Evolutionary conservation across 2,113 vertebrate genomes (phyloP).

Genomic region (Cercocebus atys): DNA sequence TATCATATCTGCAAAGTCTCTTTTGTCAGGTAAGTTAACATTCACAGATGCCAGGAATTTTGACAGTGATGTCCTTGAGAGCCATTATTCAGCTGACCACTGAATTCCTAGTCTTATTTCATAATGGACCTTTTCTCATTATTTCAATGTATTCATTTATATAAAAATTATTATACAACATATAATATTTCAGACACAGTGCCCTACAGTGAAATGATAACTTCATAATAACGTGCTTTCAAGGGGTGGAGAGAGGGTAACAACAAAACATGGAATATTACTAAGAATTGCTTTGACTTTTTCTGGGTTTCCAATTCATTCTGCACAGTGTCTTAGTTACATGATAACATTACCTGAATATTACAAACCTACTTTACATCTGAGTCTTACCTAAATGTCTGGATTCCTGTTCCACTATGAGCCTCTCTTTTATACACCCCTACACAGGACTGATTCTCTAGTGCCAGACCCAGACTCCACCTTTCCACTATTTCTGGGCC

Average conservation of each 20-base stretch:
- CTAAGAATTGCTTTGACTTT: not conserved
- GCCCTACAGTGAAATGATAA: not conserved
- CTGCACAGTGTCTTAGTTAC: not conserved
- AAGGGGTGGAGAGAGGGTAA: rapidly evolving
- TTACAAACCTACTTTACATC: not conserved
- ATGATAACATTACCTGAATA: not conserved
- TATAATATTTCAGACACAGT: not conserved
- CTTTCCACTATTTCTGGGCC: not conserved
- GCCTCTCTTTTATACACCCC: not conserved
- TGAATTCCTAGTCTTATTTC: not conserved
- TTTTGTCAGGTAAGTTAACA: not conserved
- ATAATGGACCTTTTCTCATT: not conserved
- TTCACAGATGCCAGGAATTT: not conserved
- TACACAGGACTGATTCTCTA: not conserved
- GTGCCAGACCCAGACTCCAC: not conserved
- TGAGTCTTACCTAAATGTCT: not conserved
- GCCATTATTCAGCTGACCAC: not conserved
- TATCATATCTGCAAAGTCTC: not conserved
- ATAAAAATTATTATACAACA: not conserved
- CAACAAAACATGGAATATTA: not conserved
- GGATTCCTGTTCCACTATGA: not conserved
- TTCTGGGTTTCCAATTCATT: not conserved
- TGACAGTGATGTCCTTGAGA: not conserved
- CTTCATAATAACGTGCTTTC: not conserved
- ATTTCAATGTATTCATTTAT: not conserved